Evolutionary conservation across 2,888 invertebrate species (phyloP).

Genomic region (Pseudococcus longispinus): DNA sequence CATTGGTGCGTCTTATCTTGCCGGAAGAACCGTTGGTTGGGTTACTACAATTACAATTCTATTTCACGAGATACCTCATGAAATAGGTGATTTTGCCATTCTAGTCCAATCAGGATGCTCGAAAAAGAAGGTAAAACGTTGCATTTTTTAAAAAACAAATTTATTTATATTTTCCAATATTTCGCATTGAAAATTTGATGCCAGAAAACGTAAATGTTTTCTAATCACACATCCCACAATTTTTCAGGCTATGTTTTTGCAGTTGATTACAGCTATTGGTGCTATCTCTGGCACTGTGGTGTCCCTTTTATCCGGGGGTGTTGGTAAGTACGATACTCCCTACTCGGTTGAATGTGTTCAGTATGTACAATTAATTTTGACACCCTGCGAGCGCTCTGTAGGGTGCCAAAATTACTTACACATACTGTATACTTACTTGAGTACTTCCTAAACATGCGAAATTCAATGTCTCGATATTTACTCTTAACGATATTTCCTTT

Average conservation of each 20-base stretch:
- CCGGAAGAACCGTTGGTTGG: constrained; percentile 84
- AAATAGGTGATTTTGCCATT: constrained; percentile 99
- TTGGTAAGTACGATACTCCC: constrained; percentile 62
- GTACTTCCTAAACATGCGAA: neutral
- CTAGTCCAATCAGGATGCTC: constrained; percentile 96
- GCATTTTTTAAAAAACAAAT: constrained; percentile 4
- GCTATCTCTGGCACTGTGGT: constrained; percentile 92
- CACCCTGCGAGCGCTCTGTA: no score
- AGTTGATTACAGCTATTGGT: constrained; percentile 92
- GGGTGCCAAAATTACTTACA: no score
- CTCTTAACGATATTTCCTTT: neutral
- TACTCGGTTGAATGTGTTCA: no score
- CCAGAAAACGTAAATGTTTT: neutral
- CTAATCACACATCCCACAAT: neutral
- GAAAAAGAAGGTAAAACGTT: constrained; percentile 73
- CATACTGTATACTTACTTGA: no score
- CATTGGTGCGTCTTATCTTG: constrained; percentile 96
- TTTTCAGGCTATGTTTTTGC: constrained; percentile 85
- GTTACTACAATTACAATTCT: constrained; percentile 95
- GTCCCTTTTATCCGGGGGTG: constrained; percentile 82
- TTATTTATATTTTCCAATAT: neutral
- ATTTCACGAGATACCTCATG: constrained; percentile 98
- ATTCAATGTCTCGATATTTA: neutral
- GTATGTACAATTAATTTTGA: no score
- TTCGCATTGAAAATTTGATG: neutral